Percentiles rank a stretch among this genome's conserved stretches.
Evolutionary conservation across 2,888 invertebrate genomes (phyloP).

Genomic region (Tenodera sinensis): DNA sequence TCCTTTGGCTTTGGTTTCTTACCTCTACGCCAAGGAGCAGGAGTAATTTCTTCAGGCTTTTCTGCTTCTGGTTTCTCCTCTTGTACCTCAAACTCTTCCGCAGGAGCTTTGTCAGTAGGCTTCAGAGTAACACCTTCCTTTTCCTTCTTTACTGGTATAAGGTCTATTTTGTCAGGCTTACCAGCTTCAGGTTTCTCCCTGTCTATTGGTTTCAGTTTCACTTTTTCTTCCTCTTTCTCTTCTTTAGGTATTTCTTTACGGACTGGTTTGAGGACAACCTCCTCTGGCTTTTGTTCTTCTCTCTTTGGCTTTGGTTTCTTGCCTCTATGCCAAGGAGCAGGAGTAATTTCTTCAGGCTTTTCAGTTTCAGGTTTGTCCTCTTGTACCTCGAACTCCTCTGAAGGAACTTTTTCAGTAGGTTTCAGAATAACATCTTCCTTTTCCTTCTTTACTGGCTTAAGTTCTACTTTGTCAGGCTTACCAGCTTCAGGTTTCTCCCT

Average conservation of each 20-base stretch:
- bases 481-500: no score
- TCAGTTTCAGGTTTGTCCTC: slow-evolving; percentile 17
- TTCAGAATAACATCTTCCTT: slow-evolving; percentile 33
- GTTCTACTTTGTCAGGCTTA: neutral
- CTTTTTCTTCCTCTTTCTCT: slow-evolving; percentile 36
- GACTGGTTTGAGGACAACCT: slow-evolving; percentile 29
- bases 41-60: slow-evolving; percentile 13
- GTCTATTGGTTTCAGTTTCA: slow-evolving; percentile 37
- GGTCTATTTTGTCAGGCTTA: slow-evolving; percentile 11
- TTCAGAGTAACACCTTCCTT: slow-evolving; percentile 33
- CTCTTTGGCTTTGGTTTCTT: slow-evolving; percentile 23
- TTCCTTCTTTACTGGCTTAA: slow-evolving; percentile 20
- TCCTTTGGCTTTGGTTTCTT: neutral
- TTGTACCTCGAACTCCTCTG: slow-evolving; percentile 3
- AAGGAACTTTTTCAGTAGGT: slow-evolving; percentile 18
- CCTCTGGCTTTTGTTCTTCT: slow-evolving; percentile 20
- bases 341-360: slow-evolving; percentile 35
- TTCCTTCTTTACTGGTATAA: slow-evolving; percentile 21
- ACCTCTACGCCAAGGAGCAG: slow-evolving; percentile 29
- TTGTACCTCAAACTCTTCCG: slow-evolving; percentile 30
- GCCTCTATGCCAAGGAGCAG: slow-evolving; percentile 23
- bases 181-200: slow-evolving; percentile 15
- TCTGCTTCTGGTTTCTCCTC: slow-evolving; percentile 32
- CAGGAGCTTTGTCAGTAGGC: slow-evolving; percentile 21
- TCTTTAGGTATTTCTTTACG: neutral